phyloP scores from a whole-genome alignment of 2,888 invertebrate species.

The Melanargia galathea region DNA sequence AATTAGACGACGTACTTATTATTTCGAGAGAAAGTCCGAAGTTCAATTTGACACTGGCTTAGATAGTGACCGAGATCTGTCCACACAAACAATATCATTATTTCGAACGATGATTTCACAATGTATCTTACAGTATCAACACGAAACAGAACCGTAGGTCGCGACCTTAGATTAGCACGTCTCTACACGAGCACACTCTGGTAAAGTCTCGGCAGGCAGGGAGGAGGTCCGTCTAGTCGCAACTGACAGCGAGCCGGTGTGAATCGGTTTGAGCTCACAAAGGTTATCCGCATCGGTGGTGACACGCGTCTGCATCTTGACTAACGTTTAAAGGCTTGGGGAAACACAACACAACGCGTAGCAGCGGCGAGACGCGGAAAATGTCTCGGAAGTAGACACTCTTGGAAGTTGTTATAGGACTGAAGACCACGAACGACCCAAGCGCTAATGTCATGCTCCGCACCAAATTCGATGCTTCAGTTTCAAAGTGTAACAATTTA shows the following conservation, averaged over 20 bases:
- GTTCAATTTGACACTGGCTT: not conserved
- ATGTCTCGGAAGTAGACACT: no score
- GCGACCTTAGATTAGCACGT: not conserved
- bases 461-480: no score
- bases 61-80: not conserved
- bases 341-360: not conserved
- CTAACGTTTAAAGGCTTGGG: not conserved
- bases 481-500: no score
- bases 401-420: no score
- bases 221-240: slow-evolving; percentile 10
- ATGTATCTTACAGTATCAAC: not conserved
- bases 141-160: slow-evolving; percentile 12
- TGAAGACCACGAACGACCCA: no score
- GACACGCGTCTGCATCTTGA: slow-evolving; percentile 14
- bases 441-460: no score
- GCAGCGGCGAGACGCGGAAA: not conserved
- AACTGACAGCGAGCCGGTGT: slow-evolving; percentile 19
- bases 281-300: slow-evolving; percentile 14
- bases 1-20: no score
- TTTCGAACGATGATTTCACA: not conserved
- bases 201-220: not conserved
- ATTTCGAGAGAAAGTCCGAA: not conserved
- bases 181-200: slow-evolving; percentile 24
- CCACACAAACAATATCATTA: not conserved
- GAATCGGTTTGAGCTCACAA: slow-evolving; percentile 18